Base-by-base conservation (phyloP, 2,888 invertebrate genomes). In the Cantharis flavilabris region DNA sequence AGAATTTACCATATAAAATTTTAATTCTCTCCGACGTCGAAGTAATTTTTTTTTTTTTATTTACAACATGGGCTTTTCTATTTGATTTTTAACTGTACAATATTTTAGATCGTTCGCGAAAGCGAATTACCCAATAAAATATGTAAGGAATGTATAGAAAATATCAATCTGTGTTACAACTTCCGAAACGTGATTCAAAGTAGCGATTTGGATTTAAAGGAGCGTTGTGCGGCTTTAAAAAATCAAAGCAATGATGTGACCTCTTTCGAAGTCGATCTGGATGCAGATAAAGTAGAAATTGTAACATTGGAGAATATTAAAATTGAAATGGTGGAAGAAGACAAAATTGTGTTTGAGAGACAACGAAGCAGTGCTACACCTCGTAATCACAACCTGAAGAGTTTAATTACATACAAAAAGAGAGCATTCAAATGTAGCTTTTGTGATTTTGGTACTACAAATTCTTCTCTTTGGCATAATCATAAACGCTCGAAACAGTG, bases 121-220 rank as follows among this genome's bases (percentile, higher is more conserved):
- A 75, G 75, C 28, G 49, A 72, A 18, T 70, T 78, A 69, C 78
- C 78, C 10, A 14, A 26, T 13, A 67, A 18, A 65, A 30, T 78
- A 18, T 78, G 78, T 67, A 49, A 75, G 20, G 72, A 75, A 65
- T 78, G 78, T 28, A 28, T 72, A 33, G 30, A 62, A 28, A 78
- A 78, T n/a, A 70, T 76, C 7, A 75, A 73, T 20, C n/a, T 73
- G 20, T 65, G 23, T 0, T 78, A 73, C 63, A 75, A 78, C 23
- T 78, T 78, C 62, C 78, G 78, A 28, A 72, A 62, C 33, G 73
- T 78, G n/a, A 78, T 78, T 33, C 72, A 63, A n/a, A 70, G 75
- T 16, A 70, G 70, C 67, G 72, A 72, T 62, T 30, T 72, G 65
- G 75, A 75, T 64, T 30, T 70, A 18, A 69, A 65, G 26, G 72